Percentiles rank a stretch among this genome's conserved stretches.
Evolutionary conservation across 2,113 vertebrate species (phyloP).

Genomic region (Lampris megalopsis): DNA sequence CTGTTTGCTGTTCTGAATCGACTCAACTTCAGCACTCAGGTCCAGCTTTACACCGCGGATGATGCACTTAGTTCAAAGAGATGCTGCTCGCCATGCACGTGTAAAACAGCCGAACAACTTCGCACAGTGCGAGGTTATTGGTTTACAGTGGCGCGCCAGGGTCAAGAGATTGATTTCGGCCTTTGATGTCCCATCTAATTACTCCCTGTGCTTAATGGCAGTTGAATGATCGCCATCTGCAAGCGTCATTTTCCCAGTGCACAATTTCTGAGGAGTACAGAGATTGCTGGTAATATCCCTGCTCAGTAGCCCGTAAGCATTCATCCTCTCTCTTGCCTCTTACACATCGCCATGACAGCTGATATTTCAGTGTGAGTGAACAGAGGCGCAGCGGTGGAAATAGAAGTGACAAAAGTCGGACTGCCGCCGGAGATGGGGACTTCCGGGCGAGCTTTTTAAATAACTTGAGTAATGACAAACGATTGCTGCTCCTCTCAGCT

Average conservation of each 20-base stretch:
- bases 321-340: slow-evolving; percentile 27
- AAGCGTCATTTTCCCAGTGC: slow-evolving; percentile 41
- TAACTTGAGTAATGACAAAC: too few relatives aligned
- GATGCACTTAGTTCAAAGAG: slow-evolving; percentile 10
- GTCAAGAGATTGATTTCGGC: background rate
- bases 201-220: slow-evolving; percentile 2
- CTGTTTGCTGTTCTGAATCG: slow-evolving; percentile 47
- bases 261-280: slow-evolving; percentile 8
- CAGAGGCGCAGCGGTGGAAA: slow-evolving; percentile 16
- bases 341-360: slow-evolving; percentile 35
- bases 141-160: background rate
- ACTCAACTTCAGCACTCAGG: slow-evolving; percentile 40
- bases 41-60: slow-evolving; percentile 17
- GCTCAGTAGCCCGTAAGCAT: slow-evolving; percentile 42
- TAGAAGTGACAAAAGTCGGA: slow-evolving; percentile 22
- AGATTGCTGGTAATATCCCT: slow-evolving; percentile 20
- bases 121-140: too few relatives aligned
- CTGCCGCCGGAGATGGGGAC: background rate
- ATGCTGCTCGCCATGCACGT: background rate
- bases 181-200: slow-evolving; percentile 2
- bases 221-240: slow-evolving; percentile 2
- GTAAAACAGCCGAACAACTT: background rate
- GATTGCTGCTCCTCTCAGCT: too few relatives aligned
- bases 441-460: too few relatives aligned
- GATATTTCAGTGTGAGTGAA: slow-evolving; percentile 42